A percentile compares a stretch with the other conserved stretches of the same genome.
These are phyloP conservation scores for Pteronura brasiliensis DNA, from an alignment of 2,113 vertebrate genomes.

Conservation along the genomic window DNA sequence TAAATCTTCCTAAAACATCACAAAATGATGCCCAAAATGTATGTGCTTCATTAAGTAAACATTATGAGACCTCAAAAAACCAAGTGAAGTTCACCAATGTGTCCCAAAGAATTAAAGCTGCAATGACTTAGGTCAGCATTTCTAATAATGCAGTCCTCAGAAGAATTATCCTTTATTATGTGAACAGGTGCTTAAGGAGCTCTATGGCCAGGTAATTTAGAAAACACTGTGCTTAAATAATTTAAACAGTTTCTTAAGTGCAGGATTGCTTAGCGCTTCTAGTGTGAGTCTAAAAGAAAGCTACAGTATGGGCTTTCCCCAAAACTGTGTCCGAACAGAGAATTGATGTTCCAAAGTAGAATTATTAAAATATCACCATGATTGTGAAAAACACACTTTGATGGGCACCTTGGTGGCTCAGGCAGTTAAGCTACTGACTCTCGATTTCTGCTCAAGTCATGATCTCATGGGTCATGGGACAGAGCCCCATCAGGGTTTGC, in stretches of 20 bases:
- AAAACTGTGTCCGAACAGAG: not conserved
- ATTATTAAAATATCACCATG: not conserved
- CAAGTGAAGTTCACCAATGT: not conserved
- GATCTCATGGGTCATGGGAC: not conserved
- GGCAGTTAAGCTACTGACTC: not conserved
- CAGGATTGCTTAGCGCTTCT: not conserved
- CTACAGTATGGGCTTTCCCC: not conserved
- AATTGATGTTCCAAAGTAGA: not conserved
- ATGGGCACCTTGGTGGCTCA: not conserved
- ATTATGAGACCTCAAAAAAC: not conserved
- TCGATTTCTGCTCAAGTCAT: not conserved
- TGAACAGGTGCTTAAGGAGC: not conserved
- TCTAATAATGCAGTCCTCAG: not conserved
- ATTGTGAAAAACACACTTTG: not conserved
- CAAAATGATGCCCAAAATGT: not conserved
- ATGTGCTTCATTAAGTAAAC: not conserved
- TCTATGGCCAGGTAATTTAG: not conserved
- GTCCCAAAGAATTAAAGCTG: not conserved
- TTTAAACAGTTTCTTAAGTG: not conserved
- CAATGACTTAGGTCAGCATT: not conserved
- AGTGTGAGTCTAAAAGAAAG: not conserved
- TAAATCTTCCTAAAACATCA: not conserved
- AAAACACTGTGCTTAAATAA: not conserved
- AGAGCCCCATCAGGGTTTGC: not conserved
- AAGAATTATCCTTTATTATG: not conserved